Base-by-base conservation (phyloP, 2,797 vertebrate genomes). In the Chrysolophus pictus region DNA sequence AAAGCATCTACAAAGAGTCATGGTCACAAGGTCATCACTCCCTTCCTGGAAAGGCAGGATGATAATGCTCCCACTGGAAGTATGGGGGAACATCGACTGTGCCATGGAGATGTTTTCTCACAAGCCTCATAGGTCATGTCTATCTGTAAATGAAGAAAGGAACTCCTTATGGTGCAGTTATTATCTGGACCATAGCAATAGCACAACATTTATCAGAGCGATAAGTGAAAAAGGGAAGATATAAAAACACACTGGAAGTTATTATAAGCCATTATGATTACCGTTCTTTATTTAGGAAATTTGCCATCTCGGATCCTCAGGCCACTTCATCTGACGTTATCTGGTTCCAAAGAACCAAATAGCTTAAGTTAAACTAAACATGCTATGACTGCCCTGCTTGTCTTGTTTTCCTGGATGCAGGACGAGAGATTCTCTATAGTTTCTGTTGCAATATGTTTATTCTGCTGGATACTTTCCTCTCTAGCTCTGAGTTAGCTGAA, bases 1-100 rank as follows among this genome's bases (percentile, higher is more conserved):
- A 21, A 96, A 96, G 84, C 65, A 93, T 60, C 84, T 94, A 93
- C 77, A 90, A 73, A 87, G 59, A 68, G 60, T 87, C 58, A 29
- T 42, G 4, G 83, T 60, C 91, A 91, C 4, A 8, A 37, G 58
- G 67, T 19, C 94, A 68, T 84, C 85, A 82, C 28, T n/a, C 70
- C 24, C 26, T 84, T 73, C 70, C 47, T 91, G 91, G 80, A 33
- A 96, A 95, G 87, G 35, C 79, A 91, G 68, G 91, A 41, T 18
- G 39, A 78, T 84, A 51, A 59, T 80, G 31, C 59, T 71, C 21
- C 1, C 56, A 71, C 46, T 93, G 71, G 86, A 96, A 95, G 26
- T 41, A 12, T 41, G n/a, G 65, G 58, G 55, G 67, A 91, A 94
- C 81, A 63, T 49, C 71, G 86, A 67, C 71, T 1, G 1, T 65